Percentiles rank a stretch among this genome's conserved stretches.
Conservation (phyloP, 2,113 vertebrate genomes). For the Galeopterus variegatus region DNA sequence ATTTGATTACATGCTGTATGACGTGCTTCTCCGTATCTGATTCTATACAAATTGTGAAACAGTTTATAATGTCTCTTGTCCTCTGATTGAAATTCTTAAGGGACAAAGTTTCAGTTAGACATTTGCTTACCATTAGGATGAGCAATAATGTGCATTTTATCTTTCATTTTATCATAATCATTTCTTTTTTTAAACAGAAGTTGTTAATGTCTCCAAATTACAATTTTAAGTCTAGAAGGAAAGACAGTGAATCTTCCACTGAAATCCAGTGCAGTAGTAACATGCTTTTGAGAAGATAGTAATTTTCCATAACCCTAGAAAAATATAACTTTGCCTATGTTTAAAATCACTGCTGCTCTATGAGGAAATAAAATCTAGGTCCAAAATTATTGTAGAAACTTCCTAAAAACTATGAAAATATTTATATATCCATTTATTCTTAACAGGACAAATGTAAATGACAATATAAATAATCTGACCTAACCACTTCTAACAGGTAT, state of each 20-base stretch:
- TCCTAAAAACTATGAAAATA: not conserved
- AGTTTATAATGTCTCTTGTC: not conserved
- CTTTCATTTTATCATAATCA: not conserved
- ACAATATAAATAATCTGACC: not conserved
- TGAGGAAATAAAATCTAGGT: not conserved
- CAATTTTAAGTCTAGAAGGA: not conserved
- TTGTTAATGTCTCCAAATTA: not conserved
- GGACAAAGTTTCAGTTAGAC: not conserved
- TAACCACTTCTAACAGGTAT: not conserved
- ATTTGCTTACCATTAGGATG: not conserved
- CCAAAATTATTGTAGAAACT: not conserved
- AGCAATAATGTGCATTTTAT: not conserved
- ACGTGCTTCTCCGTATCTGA: not conserved
- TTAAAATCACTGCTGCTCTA: not conserved
- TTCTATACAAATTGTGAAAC: not conserved
- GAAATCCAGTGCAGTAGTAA: not conserved
- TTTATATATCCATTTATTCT: not conserved
- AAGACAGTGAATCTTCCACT: not conserved
- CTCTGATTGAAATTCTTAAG: not conserved
- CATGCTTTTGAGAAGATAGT: not conserved
- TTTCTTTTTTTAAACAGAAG: not conserved
- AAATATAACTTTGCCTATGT: not conserved
- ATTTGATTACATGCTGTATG: not conserved
- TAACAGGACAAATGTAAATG: not conserved
- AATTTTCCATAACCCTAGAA: not conserved